Base-by-base conservation (phyloP, 2,888 invertebrate species). In the Melipona beecheii region DNA sequence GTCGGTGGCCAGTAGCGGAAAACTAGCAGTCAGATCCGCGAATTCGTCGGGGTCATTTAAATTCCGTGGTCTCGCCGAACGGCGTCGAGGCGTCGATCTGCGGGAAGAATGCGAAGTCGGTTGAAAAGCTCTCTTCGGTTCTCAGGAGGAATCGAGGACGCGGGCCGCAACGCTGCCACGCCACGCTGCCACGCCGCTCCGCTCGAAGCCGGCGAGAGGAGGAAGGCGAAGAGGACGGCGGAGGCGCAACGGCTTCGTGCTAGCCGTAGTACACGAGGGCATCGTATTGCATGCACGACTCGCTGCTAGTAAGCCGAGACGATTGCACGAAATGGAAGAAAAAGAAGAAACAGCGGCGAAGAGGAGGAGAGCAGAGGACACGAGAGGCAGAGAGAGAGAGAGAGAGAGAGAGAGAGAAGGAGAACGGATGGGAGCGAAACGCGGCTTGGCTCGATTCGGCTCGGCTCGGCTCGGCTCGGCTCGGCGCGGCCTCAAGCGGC, bases 241-340 rank as follows among this genome's bases (percentile, higher is more conserved):
- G 36, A 36, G 36, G 36, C 36, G 86, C 83, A 83, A 79, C 83
- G 84, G 84, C 90, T 90, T 92, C 91, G 83, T 87, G 86, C 87
- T 84, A 86, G 86, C 85, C 83, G 87, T 90, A 88, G 90, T 83
- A 88, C 87, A 76, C 86, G 88, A 89, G 90, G 90, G 90, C 88
- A 90, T 93, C 92, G 91, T 92, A 91, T 93, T 93, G 91, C 93
- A 91, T 89, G 88, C 91, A 88, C 88, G 91, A 90, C 88, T 89
- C 89, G 90, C 91, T 92, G 91, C 91, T 92, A 92, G 93, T 92
- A 92, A 92, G 92, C 89, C 91, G 93, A 92, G 93, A 92, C 92
- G 92, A 93, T 92, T 92, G 91, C 91, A 91, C 85, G 86, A 83
- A 82, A 79, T 87, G 83, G 83, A 88, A 85, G 86, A 86, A 83